Percentiles rank a stretch among this genome's conserved stretches.
These are phyloP conservation scores for Rhinolophus sinicus DNA, from an alignment of 2,113 vertebrate species.

Conservation along the genomic window DNA sequence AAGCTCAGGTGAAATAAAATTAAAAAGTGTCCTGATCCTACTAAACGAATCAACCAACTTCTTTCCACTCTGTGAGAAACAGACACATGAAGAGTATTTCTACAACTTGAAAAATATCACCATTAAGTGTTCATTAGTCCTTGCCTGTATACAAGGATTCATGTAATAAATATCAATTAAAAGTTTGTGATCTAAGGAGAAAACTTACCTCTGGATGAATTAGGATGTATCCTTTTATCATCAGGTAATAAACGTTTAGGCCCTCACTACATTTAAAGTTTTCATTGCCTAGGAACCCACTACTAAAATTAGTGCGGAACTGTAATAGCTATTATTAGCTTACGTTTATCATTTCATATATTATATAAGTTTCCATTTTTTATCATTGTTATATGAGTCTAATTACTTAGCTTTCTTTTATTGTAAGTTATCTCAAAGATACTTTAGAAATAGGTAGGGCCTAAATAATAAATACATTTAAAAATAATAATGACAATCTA, in stretches of 20 bases:
- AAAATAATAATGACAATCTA: not conserved
- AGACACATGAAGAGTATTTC: not conserved
- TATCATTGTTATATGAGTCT: not conserved
- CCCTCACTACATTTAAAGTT: conserved; percentile 20
- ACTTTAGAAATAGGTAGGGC: not conserved
- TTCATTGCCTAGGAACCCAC: conserved; percentile 40
- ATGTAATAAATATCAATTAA: not conserved
- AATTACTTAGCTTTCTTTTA: conserved; percentile 50
- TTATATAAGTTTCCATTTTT: conserved; percentile 48
- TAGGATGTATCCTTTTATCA: not conserved
- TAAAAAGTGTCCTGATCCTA: not conserved
- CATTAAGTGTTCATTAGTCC: not conserved
- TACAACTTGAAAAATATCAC: not conserved
- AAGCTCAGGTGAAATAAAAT: not conserved
- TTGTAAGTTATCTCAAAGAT: conserved; percentile 25
- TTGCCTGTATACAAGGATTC: not conserved
- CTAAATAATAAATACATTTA: conserved; percentile 18
- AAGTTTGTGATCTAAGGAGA: not conserved
- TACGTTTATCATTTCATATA: not conserved
- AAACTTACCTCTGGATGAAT: conserved; percentile 41
- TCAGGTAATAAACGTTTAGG: not conserved
- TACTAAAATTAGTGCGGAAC: conserved; percentile 57
- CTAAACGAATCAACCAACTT: not conserved
- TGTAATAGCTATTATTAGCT: conserved; percentile 55
- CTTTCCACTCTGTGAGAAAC: conserved; percentile 12